These are phyloP conservation scores for Cabera pusaria DNA, from an alignment of 2,888 invertebrate species.

Conservation along the genomic window DNA sequence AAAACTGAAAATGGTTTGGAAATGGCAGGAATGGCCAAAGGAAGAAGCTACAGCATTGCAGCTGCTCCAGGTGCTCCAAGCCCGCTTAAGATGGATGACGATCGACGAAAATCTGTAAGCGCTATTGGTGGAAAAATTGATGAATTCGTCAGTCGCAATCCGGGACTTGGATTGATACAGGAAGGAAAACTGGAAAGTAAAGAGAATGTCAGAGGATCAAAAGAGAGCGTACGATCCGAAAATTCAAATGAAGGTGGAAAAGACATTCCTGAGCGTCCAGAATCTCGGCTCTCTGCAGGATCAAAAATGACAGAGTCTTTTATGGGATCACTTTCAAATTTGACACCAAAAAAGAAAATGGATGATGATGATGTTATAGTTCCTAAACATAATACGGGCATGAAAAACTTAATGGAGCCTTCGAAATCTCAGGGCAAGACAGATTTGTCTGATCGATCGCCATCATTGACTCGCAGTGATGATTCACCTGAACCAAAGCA, in stretches of 20 bases:
- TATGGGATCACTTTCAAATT: constrained; percentile 65
- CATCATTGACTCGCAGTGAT: constrained; percentile 75
- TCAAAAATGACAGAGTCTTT: constrained; percentile 79
- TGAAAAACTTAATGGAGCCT: constrained; percentile 44
- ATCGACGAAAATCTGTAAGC: constrained; percentile 77
- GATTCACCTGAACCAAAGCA: constrained; percentile 76
- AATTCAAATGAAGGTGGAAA: constrained; percentile 54
- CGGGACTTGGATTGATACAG: constrained; percentile 74
- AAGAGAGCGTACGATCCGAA: constrained; percentile 70
- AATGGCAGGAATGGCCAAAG: constrained; percentile 70
- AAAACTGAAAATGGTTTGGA: constrained; percentile 67
- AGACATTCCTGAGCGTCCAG: constrained; percentile 64
- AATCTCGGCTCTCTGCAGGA: constrained; percentile 71
- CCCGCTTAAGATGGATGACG: constrained; percentile 73
- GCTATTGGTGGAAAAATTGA: constrained; percentile 71
- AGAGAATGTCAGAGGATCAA: constrained; percentile 69
- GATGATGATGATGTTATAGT: constrained; percentile 77
- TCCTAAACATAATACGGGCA: constrained; percentile 53
- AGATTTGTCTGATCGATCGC: constrained; percentile 72
- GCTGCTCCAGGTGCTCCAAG: constrained; percentile 75
- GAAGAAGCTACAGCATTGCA: constrained; percentile 80
- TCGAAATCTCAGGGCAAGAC: constrained; percentile 51
- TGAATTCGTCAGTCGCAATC: constrained; percentile 61
- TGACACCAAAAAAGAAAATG: constrained; percentile 58
- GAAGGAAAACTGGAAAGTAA: constrained; percentile 71